Conservation (phyloP, 2,113 vertebrate genomes). For the Pycnonotus jocosus region DNA sequence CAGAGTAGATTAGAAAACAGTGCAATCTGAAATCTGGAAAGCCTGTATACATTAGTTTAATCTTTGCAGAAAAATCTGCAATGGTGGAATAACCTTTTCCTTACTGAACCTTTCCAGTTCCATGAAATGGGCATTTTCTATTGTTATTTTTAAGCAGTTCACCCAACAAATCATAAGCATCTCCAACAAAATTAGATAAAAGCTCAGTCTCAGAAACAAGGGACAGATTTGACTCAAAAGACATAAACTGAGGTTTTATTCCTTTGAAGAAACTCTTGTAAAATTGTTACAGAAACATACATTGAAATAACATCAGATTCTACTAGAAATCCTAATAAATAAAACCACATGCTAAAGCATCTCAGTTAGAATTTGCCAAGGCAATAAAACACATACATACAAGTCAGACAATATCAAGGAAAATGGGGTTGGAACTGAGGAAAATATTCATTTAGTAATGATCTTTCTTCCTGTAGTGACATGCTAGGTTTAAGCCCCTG, state of each 20-base stretch:
- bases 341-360: neutral
- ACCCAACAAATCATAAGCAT: neutral
- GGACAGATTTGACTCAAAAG: neutral
- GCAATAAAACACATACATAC: neutral
- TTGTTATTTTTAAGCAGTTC: constrained; percentile 14
- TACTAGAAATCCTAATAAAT: neutral
- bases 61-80: neutral
- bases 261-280: constrained; percentile 13
- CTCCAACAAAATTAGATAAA: neutral
- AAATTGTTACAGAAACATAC: neutral
- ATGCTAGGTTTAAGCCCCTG: neutral
- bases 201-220: neutral
- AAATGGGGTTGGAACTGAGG: neutral
- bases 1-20: neutral
- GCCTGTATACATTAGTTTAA: neutral
- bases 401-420: neutral
- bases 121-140: neutral
- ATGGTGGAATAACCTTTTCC: neutral
- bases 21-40: neutral
- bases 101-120: neutral
- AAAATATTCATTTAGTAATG: constrained; percentile 17
- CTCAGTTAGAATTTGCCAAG: neutral
- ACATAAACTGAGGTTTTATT: neutral
- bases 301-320: neutral
- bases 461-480: neutral